Conservation (phyloP, 2,113 vertebrate species). For the Xiphophorus maculatus region DNA sequence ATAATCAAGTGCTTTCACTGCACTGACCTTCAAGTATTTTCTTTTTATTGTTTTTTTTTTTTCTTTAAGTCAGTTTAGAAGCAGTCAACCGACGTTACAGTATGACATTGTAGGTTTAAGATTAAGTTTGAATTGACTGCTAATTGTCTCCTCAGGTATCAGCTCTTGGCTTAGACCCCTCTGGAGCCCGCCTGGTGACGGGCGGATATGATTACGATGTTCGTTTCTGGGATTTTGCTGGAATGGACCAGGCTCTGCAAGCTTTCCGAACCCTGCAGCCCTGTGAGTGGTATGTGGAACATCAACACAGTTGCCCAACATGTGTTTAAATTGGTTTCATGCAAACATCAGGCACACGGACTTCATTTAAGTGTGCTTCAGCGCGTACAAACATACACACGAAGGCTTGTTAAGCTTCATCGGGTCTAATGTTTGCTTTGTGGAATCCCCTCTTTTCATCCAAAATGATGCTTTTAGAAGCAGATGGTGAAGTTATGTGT, state of each 20-base stretch:
- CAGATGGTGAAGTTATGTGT: conserved; percentile 66
- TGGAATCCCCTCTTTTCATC: conserved; percentile 57
- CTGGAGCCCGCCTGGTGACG: conserved; percentile 93
- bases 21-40: conserved; percentile 23
- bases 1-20: not conserved
- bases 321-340: conserved; percentile 47
- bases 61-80: conserved; percentile 10
- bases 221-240: conserved; percentile 98
- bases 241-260: conserved; percentile 94
- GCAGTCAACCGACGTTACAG: not conserved
- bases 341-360: conserved; percentile 37
- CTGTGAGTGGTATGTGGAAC: conserved; percentile 88
- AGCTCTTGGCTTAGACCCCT: conserved; percentile 92
- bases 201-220: conserved; percentile 95
- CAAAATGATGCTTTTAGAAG: conserved; percentile 61
- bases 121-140: not conserved
- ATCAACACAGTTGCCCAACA: conserved; percentile 59
- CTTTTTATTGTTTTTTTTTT: not conserved
- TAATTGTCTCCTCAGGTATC: conserved; percentile 83
- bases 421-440: conserved; percentile 47
- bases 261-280: conserved; percentile 94
- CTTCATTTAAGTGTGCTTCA: conserved; percentile 34
- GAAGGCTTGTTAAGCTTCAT: conserved; percentile 44
- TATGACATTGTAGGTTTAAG: not conserved
- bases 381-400: conserved; percentile 32